Evolutionary conservation across 2,113 vertebrate genomes (phyloP).

Genomic region (cattle (Bos taurus)): ARS-UCD2.0 NC_037334.1:77690501-77691000

Average conservation of each 20-base stretch:
- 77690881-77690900: background rate
- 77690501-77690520: background rate
- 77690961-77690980: background rate
- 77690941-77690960: background rate
- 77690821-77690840: background rate
- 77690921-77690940: background rate
- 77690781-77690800: background rate
- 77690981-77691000: background rate
- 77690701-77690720: background rate
- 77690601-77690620: background rate
- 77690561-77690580: background rate
- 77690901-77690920: constrained; percentile 14
- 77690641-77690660: background rate
- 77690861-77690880: background rate
- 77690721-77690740: background rate
- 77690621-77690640: background rate
- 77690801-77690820: constrained; percentile 27
- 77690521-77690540: background rate
- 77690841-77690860: background rate
- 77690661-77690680: background rate
- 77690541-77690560: background rate
- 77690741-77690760: constrained; percentile 1
- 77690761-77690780: background rate
- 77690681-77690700: background rate
- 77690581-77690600: background rate